phyloP scores from a whole-genome alignment of 2,888 invertebrate genomes.

The Hesperia comma region DNA sequence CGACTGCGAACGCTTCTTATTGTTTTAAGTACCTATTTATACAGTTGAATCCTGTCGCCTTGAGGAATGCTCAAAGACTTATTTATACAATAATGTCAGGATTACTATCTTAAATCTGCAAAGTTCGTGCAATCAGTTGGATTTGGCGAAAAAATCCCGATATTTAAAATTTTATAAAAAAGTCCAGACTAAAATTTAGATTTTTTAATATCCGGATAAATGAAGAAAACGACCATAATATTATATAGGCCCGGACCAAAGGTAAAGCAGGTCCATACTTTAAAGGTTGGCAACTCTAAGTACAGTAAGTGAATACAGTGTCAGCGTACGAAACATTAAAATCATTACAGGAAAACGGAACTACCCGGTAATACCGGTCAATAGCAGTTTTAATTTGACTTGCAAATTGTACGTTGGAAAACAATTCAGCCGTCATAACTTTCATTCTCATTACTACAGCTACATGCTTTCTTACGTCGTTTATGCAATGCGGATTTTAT shows the following conservation, averaged over 20 bases:
- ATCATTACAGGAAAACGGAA: slow-evolving; percentile 37
- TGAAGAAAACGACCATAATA: no score
- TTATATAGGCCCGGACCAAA: no score
- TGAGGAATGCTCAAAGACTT: neutral
- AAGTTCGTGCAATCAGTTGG: no score
- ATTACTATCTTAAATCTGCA: no score
- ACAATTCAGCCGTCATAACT: slow-evolving; percentile 62
- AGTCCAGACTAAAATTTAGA: no score
- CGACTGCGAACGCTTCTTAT: no score
- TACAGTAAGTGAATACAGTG: neutral
- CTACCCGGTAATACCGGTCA: slow-evolving; percentile 32
- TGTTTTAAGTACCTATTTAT: neutral
- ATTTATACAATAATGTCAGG: neutral
- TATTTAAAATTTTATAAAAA: no score
- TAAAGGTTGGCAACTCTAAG: no score
- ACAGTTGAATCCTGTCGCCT: slow-evolving; percentile 3
- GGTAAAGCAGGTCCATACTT: no score
- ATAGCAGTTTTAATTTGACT: slow-evolving; percentile 49
- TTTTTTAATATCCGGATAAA: no score
- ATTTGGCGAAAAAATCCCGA: no score
- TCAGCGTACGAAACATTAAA: slow-evolving; percentile 3
- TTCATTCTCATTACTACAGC: slow-evolving; percentile 57
- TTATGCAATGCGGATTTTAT: slow-evolving; percentile 10
- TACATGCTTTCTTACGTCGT: slow-evolving; percentile 3
- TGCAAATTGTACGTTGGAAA: slow-evolving; percentile 60